phyloP scores from a whole-genome alignment of 2,888 invertebrate species.

The Tetheella fluctuosa region DNA sequence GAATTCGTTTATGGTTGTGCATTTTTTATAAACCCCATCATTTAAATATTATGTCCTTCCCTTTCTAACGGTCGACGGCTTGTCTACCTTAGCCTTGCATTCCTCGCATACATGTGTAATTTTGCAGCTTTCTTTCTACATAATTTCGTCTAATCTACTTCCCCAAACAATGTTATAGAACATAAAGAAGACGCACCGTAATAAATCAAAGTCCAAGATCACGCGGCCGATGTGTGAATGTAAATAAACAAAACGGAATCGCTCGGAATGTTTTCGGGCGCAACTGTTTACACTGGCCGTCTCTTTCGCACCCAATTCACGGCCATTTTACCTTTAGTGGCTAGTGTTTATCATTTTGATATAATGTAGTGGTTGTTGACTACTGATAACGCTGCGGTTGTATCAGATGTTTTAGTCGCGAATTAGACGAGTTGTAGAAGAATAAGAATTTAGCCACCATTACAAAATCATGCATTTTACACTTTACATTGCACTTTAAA shows the following conservation, averaged over 20 bases:
- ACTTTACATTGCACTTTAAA: neutral
- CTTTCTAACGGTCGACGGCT: no score
- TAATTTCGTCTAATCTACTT: no score
- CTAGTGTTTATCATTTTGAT: neutral
- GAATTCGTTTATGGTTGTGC: no score
- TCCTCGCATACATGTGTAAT: no score
- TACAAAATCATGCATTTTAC: neutral
- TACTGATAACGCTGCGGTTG: neutral
- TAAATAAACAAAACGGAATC: constrained; percentile 31
- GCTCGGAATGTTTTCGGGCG: constrained; percentile 20
- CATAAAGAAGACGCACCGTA: constrained; percentile 11
- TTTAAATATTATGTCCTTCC: no score
- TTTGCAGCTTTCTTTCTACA: no score
- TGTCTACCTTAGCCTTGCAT: no score
- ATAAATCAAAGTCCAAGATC: constrained; percentile 29
- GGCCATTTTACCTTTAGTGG: constrained; percentile 6
- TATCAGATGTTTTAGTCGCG: neutral
- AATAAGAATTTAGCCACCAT: neutral
- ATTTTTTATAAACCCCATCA: no score
- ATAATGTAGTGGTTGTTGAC: neutral
- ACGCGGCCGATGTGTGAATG: constrained; percentile 29
- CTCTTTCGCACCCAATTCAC: constrained; percentile 9
- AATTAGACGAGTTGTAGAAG: neutral
- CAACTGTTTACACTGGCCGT: constrained; percentile 4
- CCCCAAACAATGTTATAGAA: neutral